Conservation (phyloP, 2,113 vertebrate genomes). For the Thamnophis sirtalis region DNA sequence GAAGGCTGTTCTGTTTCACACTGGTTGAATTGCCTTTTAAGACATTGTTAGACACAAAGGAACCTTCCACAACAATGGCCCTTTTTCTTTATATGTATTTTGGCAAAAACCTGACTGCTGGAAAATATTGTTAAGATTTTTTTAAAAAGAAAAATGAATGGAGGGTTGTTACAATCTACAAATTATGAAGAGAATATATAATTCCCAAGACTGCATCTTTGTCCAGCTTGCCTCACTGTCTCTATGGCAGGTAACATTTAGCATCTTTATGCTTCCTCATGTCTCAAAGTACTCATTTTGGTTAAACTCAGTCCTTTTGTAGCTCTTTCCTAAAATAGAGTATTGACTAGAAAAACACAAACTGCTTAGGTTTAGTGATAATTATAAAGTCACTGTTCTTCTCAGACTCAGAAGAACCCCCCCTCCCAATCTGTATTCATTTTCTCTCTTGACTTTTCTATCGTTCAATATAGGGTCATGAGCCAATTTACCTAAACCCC, state of each 20-base stretch:
- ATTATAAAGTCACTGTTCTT: not conserved
- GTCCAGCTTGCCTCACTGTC: not conserved
- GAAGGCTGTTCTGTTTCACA: not conserved
- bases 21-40: not conserved
- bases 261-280: not conserved
- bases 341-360: conserved; percentile 20
- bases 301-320: not conserved
- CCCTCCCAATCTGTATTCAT: conserved; percentile 1
- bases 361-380: conserved; percentile 17
- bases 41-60: not conserved
- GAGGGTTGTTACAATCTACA: not conserved
- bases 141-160: not conserved
- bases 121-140: not conserved
- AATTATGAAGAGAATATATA: not conserved
- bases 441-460: conserved; percentile 11
- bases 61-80: not conserved
- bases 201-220: not conserved
- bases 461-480: conserved; percentile 11
- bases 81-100: not conserved
- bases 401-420: conserved; percentile 6
- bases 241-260: not conserved
- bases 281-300: not conserved
- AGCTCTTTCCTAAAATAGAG: not conserved
- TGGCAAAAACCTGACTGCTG: not conserved
- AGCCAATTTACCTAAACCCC: conserved; percentile 16